Evolutionary conservation across 2,888 invertebrate species (phyloP).

Genomic region (Leptinotarsa rubiginosa): DNA sequence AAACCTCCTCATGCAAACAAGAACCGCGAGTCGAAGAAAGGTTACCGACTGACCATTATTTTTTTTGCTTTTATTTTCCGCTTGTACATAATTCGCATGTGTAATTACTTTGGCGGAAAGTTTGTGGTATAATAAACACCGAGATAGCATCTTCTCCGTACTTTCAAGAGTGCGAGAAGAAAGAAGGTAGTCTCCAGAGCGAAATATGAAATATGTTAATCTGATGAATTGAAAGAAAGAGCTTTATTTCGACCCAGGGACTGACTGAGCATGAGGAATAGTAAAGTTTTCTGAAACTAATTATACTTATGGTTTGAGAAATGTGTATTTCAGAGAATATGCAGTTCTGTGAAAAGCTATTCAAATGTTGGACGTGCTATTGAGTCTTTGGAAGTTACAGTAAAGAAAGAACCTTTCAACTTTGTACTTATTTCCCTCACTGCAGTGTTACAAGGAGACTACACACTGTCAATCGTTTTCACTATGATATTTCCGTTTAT

Average conservation of each 20-base stretch:
- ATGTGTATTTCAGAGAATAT: too few relatives aligned
- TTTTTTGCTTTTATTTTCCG: slow-evolving; percentile 10
- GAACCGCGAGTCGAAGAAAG: slow-evolving; percentile 14
- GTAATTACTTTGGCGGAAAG: slow-evolving; percentile 27
- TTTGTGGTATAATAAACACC: slow-evolving; percentile 20
- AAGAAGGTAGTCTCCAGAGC: slow-evolving; percentile 17
- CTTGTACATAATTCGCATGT: slow-evolving; percentile 23
- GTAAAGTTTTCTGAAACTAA: not conserved
- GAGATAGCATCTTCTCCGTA: slow-evolving; percentile 11
- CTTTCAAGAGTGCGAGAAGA: slow-evolving; percentile 24
- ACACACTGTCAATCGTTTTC: too few relatives aligned
- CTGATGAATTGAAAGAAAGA: slow-evolving; percentile 23
- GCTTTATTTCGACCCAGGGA: slow-evolving; percentile 5
- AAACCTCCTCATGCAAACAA: slow-evolving; percentile 16
- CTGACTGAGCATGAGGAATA: not conserved
- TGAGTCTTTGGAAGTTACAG: too few relatives aligned
- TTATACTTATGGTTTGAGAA: not conserved
- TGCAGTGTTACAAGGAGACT: too few relatives aligned
- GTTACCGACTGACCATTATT: slow-evolving; percentile 17
- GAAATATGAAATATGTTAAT: slow-evolving; percentile 18
- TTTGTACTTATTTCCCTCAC: too few relatives aligned
- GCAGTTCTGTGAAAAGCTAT: too few relatives aligned
- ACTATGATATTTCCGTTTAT: too few relatives aligned
- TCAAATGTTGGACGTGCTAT: too few relatives aligned
- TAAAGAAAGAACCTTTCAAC: too few relatives aligned